phyloP scores from a whole-genome alignment of 2,113 vertebrate genomes.

The Alethe diademata region DNA sequence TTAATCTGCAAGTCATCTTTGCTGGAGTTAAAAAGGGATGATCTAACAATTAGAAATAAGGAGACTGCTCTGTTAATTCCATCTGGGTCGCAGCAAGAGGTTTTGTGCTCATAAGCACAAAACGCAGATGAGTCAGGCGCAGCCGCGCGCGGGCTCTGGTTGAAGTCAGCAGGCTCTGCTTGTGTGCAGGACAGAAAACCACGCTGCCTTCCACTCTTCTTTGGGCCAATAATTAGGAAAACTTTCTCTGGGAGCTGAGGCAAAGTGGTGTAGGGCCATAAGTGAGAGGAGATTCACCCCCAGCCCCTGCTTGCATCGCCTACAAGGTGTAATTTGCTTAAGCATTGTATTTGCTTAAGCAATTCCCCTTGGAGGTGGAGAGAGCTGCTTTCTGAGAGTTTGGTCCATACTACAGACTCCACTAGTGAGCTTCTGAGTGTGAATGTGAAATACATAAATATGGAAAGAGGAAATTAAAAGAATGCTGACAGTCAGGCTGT shows the following conservation, averaged over 20 bases:
- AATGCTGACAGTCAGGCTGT: not conserved
- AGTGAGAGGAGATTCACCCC: not conserved
- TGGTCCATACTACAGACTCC: fast-evolving
- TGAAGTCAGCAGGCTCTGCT: not conserved
- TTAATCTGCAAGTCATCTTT: slow-evolving; percentile 49
- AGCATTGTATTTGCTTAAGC: not conserved
- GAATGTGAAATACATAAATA: not conserved
- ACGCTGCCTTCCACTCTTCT: not conserved
- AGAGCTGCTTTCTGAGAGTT: not conserved
- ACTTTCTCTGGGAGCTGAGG: not conserved
- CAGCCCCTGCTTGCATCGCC: not conserved
- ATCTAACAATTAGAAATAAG: slow-evolving; percentile 50
- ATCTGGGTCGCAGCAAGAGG: slow-evolving; percentile 15
- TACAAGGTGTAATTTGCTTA: fast-evolving
- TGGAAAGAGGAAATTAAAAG: not conserved
- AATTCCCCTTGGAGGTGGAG: not conserved
- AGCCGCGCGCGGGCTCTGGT: not conserved
- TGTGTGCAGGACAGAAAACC: not conserved
- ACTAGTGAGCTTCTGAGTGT: not conserved
- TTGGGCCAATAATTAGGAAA: not conserved
- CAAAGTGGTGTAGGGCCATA: not conserved
- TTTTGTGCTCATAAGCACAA: slow-evolving; percentile 35
- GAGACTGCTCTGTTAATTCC: slow-evolving; percentile 17
- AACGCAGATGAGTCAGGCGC: not conserved
- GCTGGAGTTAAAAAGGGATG: slow-evolving; percentile 29